Conservation (phyloP, 2,113 vertebrate genomes). For the Athene cunicularia region DNA sequence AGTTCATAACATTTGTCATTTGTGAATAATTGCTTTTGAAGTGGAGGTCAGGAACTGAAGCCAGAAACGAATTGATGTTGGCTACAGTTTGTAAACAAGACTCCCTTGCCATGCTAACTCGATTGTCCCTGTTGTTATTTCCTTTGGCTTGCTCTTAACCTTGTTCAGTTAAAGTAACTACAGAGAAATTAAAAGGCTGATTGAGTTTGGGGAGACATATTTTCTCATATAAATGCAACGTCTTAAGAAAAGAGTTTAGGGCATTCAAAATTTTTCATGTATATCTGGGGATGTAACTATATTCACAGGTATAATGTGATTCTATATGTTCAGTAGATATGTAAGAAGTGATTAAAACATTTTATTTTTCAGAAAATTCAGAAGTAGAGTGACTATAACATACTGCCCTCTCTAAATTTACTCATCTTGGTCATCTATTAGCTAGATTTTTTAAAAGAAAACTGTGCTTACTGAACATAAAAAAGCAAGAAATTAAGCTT, state of each 20-base stretch:
- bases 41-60: background rate
- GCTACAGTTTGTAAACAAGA: constrained; percentile 40
- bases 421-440: background rate
- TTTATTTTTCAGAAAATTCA: background rate
- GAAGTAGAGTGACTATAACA: background rate
- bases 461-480: background rate
- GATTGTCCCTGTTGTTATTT: background rate
- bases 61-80: constrained; percentile 5
- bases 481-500: background rate
- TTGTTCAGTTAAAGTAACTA: background rate
- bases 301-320: background rate
- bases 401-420: background rate
- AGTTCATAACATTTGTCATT: constrained; percentile 6
- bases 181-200: background rate
- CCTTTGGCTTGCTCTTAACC: background rate
- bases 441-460: background rate
- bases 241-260: background rate
- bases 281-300: background rate
- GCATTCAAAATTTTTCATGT: background rate
- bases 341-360: background rate
- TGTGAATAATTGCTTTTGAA: constrained; percentile 3
- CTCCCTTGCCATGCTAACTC: background rate
- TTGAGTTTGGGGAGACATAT: background rate
- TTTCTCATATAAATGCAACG: background rate
- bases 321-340: background rate